These are phyloP conservation scores for Arnoldichthys spilopterus DNA, from an alignment of 2,797 vertebrate genomes.

Conservation along the genomic window DNA sequence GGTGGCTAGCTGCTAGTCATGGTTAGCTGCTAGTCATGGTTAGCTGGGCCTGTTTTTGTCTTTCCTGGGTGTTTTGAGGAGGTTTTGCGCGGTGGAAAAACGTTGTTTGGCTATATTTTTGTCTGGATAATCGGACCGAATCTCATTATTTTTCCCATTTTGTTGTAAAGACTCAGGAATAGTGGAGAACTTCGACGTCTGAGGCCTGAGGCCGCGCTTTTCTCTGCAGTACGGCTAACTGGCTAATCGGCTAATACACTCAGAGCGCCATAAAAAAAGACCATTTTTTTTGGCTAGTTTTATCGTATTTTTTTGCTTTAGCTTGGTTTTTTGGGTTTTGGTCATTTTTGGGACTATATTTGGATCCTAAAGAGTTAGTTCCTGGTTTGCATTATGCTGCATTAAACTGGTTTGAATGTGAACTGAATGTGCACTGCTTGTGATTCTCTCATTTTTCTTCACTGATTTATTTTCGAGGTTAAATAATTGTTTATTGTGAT, in stretches of 20 bases:
- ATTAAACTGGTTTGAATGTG: conserved; percentile 21
- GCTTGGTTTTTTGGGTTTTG: neutral
- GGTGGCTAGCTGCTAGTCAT: neutral
- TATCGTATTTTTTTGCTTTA: neutral
- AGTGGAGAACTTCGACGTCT: neutral
- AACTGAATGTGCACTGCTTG: conserved; percentile 7
- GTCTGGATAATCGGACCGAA: neutral
- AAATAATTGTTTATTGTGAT: neutral
- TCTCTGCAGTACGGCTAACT: no score
- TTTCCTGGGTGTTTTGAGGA: neutral
- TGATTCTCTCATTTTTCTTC: neutral
- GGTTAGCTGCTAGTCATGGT: neutral
- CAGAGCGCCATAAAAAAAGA: no score
- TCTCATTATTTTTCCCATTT: neutral
- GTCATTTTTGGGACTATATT: neutral
- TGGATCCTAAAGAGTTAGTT: neutral
- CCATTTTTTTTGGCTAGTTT: neutral
- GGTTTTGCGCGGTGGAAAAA: neutral
- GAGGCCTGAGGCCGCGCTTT: neutral
- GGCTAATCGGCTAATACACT: no score
- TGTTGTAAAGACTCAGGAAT: neutral
- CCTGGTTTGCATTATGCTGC: neutral
- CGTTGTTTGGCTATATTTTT: neutral
- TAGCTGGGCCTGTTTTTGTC: conserved; percentile 3
- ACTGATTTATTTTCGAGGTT: neutral